Evolutionary conservation across 1,140 invertebrate genomes (phyloP), one percentile per base, ranked within the genome.

Genomic region (Akabosia matsudoensis): DNA sequence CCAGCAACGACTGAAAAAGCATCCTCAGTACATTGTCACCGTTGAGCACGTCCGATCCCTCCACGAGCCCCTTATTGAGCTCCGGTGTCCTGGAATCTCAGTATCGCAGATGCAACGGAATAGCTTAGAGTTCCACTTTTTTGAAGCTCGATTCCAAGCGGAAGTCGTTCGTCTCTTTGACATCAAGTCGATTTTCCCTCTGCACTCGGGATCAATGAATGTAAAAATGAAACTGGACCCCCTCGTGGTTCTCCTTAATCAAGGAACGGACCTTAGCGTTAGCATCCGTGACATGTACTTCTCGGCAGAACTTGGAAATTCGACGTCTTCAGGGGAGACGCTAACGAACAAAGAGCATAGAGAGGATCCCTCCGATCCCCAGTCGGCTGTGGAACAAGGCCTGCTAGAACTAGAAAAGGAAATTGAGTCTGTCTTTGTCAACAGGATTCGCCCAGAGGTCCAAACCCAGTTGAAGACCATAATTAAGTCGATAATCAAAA

Each of bases 121-220:
- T 26, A 64, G 30, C 24, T 64, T 78, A 10, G 78, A 77, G 31
- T 77, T 80, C 28, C 33, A 74, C 22, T 80, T 80, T 33, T 76
- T 78, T 33, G 79, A 80, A 33, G 22, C 4, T 70, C 61, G 34
- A 22, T 75, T 76, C 37, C 61, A 34, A 24, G 79, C 79, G 7
- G 79, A 78, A 7, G 76, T 77, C 0, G 79, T 80, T 16, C 77
- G 79, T 26, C 75, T 80, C 13, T 80, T 80, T 71, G 79, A 80
- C 56, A 80, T 80, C 56, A 71, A 78, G 26, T 78, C 77, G 7
- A 80, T 80, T 14, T 80, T 80, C 56, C 79, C 79, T 16, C 76
- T 80, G 1, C 79, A 80, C 31, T 72, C 79, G 0, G 79, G 79
- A 0, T 33, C 61, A 1, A 37, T 80, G 70, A 71, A 24, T n/a